Evolutionary conservation across 2,888 invertebrate genomes (phyloP).

Genomic region (Crepidodera aurea): DNA sequence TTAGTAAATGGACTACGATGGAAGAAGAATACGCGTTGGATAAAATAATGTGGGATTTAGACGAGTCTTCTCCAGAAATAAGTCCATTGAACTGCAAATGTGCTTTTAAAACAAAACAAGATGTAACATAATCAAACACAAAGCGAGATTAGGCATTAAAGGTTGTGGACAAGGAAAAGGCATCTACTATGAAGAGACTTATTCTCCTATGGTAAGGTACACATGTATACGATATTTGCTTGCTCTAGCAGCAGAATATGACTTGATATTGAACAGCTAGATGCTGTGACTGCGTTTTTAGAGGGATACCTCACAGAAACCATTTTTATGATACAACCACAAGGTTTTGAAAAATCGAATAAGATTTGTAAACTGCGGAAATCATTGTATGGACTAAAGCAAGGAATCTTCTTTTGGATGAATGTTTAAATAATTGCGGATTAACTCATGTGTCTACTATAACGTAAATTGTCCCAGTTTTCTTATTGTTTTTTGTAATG

Average conservation of each 20-base stretch:
- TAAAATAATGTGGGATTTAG: neutral
- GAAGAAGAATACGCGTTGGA: neutral
- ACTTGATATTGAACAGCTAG: conserved; percentile 46
- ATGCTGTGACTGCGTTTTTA: conserved; percentile 48
- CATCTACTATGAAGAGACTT: conserved; percentile 48
- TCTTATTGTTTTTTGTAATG: conserved; percentile 9
- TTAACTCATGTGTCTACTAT: conserved; percentile 8
- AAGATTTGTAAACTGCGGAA: conserved; percentile 39
- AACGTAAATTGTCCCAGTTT: conserved; percentile 6
- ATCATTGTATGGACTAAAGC: conserved; percentile 37
- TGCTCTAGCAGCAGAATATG: conserved; percentile 41
- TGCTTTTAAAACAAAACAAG: neutral
- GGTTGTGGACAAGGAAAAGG: conserved; percentile 45
- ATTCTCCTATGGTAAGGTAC: conserved; percentile 44
- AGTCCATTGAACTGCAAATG: neutral
- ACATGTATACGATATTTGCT: conserved; percentile 42
- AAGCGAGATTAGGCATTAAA: conserved; percentile 41
- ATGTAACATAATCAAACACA: neutral
- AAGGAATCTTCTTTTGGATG: conserved; percentile 9
- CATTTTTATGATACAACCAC: conserved; percentile 44
- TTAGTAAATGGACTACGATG: neutral
- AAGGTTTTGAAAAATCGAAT: conserved; percentile 18
- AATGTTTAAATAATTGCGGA: conserved; percentile 16
- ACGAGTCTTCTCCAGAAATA: neutral
- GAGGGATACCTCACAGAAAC: conserved; percentile 46